Base-by-base conservation (phyloP, 1,140 invertebrate species). In the Aphidius gifuensis region DNA sequence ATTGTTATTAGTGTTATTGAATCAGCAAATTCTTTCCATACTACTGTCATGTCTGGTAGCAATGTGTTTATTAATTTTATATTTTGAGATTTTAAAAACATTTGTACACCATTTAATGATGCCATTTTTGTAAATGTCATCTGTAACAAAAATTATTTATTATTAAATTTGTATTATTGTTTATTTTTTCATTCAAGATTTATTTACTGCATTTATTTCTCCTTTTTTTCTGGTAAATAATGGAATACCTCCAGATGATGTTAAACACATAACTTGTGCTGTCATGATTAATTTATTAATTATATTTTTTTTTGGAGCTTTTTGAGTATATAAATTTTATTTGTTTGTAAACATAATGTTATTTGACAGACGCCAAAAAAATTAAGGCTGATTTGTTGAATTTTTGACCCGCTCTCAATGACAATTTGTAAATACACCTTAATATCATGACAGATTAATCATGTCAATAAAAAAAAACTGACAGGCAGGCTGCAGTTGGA, bases 91-190 rank as follows among this genome's bases (percentile, higher is more conserved):
- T 88, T 89, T 1, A 89, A 84, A 80, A 91, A 93, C 85, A 93
- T 90, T 66, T 92, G 90, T n/a, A 92, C 86, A 6, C 90, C 90
- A 83, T 92, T 92, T 23, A 93, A 70, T 3, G 90, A 90, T n/a
- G 90, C 91, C 61, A 91, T 85, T 55, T 88, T 85, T 32, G 90
- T 89, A 77, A 92, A 92, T 6, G 89, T 87, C 62, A 92, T 79
- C 90, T 92, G 16, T 16, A 16, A 16, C 16, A 55, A 66, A 70
- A 63, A 39, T 2, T 23, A 51, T 45, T 61, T 38, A 39, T 6
- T 16, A 9, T n/a, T 16, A 61, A 38, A 21, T 42, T 38, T 47
- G 5, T 61, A n/a, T 49, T 49, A 47, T 51, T 16, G 16, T 16
- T 49, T 21, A 48, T 60, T 54, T 45, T 40, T 47, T 50, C 8